Evolutionary conservation across 2,797 vertebrate genomes (phyloP), one percentile per base, ranked within the genome.

Genomic region (Falco peregrinus): DNA sequence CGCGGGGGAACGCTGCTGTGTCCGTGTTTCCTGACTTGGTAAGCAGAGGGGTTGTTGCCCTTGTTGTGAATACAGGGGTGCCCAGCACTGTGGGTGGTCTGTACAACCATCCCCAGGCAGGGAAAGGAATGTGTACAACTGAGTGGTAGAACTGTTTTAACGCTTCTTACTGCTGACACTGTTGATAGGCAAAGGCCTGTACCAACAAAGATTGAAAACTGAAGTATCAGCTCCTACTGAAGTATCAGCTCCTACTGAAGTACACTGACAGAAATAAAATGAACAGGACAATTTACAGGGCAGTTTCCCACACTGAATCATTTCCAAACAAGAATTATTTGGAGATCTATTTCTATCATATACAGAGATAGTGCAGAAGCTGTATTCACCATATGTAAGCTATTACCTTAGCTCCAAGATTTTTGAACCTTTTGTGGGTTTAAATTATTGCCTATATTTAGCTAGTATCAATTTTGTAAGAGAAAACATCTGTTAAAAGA

Each of bases 11-110:
- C 0, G 1, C 48, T 47, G 65, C 74, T 57, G 10, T 25, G 16
- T 13, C 26, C 1, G 6, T 29, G 51, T 35, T 0, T 0, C 35
- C 43, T 11, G 19, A 29, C 1, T 3, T 15, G 24, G 60, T 10
- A 33, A 28, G 18, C 5, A 14, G 26, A 11, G 0, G 1, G 13
- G n/a, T 19, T 26, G 54, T 35, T 24, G 24, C 74, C 74, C 31
- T n/a, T 16, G 43, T 16, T 64, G 45, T 22, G 74, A 75, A 43
- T 7, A 26, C 51, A 37, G 35, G 43, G 29, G 10, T 5, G 5
- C 35, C 37, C 65, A 43, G 80, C 2, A 7, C 67, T 20, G 37
- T 7, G 28, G 28, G 39, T 53, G 41, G 13, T 25, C 41, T 17
- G 14, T 21, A 3, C 1, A 16, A 10, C 70, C 50, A 26, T 56